A percentile compares a stretch with the other conserved stretches of the same genome.
These are phyloP conservation scores for Panopea generosa DNA, from an alignment of 2,888 invertebrate genomes.

Conservation along the genomic window DNA sequence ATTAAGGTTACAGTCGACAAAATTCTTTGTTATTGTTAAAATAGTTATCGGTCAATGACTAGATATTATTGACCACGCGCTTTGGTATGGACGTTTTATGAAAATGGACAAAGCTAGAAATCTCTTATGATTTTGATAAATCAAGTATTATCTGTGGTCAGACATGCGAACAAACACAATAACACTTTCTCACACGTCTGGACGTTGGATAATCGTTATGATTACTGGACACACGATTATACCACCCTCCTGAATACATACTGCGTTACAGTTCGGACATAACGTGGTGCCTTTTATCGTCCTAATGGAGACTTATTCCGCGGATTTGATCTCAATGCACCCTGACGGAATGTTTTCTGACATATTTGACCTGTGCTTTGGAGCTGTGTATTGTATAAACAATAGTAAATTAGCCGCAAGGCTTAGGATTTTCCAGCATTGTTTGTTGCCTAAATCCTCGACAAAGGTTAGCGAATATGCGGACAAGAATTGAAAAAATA, in stretches of 20 bases:
- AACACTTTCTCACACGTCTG: conserved; percentile 28
- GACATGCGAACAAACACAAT: conserved; percentile 16
- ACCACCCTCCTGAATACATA: conserved; percentile 14
- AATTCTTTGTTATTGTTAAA: too few species aligned
- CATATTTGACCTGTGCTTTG: neutral
- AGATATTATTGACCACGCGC: too few species aligned
- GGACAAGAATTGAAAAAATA: conserved; percentile 9
- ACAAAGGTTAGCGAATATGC: too few species aligned
- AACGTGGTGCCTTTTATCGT: conserved; percentile 21
- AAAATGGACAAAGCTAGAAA: too few species aligned
- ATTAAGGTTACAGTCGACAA: too few species aligned
- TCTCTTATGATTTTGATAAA: neutral
- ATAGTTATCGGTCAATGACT: too few species aligned
- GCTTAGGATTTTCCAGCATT: too few species aligned
- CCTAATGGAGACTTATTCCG: conserved; percentile 23
- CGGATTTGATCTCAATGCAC: conserved; percentile 6
- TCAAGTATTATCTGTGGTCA: neutral
- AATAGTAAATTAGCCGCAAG: too few species aligned
- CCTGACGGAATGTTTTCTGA: conserved; percentile 19
- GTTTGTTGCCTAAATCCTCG: too few species aligned
- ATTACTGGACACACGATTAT: neutral
- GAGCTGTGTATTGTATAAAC: too few species aligned
- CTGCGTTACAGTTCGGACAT: conserved; percentile 7
- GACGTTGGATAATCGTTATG: conserved; percentile 31
- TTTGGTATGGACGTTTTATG: too few species aligned